Conservation (phyloP, 2,888 invertebrate species). For the Pandemis heparana region DNA sequence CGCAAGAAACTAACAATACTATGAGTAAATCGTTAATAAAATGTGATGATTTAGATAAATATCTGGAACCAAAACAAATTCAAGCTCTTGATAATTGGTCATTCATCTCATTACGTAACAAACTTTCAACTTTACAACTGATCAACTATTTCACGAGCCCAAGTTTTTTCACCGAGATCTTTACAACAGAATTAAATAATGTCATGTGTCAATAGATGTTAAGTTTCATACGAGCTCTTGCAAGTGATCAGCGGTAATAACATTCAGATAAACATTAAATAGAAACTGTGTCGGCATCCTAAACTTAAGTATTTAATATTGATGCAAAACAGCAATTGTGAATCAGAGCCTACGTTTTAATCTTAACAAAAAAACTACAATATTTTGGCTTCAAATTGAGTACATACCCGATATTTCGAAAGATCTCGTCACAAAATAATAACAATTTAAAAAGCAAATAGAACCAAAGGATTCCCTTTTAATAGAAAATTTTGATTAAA, state of each 20-base stretch:
- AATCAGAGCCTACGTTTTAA: conserved; percentile 39
- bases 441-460: background rate
- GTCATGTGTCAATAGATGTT: background rate
- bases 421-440: background rate
- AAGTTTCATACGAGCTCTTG: background rate
- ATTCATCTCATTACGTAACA: conserved; percentile 14
- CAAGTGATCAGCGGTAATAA: conserved; percentile 2
- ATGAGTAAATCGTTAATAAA: conserved; percentile 35
- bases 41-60: conserved; percentile 26
- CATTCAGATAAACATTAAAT: background rate
- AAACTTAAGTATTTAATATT: background rate
- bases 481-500: background rate
- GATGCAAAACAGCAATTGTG: conserved; percentile 1
- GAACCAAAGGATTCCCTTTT: background rate
- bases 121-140: conserved; percentile 19
- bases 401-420: conserved; percentile 39
- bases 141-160: background rate
- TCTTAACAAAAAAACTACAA: conserved; percentile 47
- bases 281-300: background rate
- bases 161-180: background rate
- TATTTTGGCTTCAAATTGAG: conserved; percentile 68
- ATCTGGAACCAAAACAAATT: conserved; percentile 38
- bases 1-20: conserved; percentile 48
- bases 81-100: conserved; percentile 40
- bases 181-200: background rate